These are phyloP conservation scores for Calliscelio sp. DNA, from an alignment of 2,888 invertebrate species.

Conservation along the genomic window DNA sequence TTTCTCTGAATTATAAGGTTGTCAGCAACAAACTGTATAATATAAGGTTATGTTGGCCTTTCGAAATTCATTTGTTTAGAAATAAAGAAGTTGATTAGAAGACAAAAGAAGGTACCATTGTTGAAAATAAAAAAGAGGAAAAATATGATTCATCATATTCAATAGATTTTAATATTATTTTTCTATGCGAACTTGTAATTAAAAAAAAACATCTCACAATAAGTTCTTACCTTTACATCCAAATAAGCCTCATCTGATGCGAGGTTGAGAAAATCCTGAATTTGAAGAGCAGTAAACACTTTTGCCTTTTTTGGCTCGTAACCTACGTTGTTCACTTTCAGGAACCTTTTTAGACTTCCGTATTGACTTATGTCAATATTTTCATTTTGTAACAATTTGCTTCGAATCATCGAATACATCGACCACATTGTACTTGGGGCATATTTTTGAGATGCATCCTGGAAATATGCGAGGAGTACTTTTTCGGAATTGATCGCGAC, in stretches of 20 bases:
- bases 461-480: no score
- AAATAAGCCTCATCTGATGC: conserved; percentile 54
- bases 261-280: conserved; percentile 36
- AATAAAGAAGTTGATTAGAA: no score
- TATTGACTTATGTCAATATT: conserved; percentile 28
- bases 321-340: conserved; percentile 16
- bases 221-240: conserved; percentile 48
- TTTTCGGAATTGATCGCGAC: background rate
- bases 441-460: no score
- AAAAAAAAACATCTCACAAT: background rate
- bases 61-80: no score
- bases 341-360: conserved; percentile 26
- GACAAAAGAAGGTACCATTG: no score
- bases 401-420: conserved; percentile 38
- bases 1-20: background rate
- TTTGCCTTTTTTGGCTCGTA: conserved; percentile 54
- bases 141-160: no score
- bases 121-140: no score
- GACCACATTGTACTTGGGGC: conserved; percentile 36
- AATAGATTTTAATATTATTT: no score
- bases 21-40: no score
- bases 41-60: no score
- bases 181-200: no score
- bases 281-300: conserved; percentile 29
- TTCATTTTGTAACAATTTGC: conserved; percentile 34